Conservation (phyloP, 1,140 invertebrate genomes). For the Caenorhabditis tropicalis region DNA sequence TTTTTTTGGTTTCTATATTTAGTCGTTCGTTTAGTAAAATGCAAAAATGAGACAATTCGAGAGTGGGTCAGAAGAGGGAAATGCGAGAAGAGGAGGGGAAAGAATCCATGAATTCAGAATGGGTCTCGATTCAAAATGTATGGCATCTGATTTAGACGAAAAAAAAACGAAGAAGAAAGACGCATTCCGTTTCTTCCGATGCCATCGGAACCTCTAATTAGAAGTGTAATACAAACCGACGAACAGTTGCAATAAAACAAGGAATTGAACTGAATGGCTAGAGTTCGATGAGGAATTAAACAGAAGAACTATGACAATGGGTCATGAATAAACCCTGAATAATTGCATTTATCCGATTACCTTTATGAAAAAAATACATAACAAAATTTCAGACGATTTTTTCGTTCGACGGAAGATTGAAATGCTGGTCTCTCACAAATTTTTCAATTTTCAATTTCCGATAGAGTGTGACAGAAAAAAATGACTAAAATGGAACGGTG, state of each 20-base stretch:
- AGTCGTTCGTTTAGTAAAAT: background rate
- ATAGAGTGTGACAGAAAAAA: background rate
- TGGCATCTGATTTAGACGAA: slow-evolving; percentile 35
- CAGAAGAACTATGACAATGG: background rate
- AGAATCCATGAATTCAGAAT: slow-evolving; percentile 35
- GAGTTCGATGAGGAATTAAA: background rate
- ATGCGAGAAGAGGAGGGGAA: slow-evolving; percentile 12
- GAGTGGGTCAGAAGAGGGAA: background rate
- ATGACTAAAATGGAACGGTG: slow-evolving; percentile 9
- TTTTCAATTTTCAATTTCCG: background rate
- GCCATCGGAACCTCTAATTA: slow-evolving; percentile 40
- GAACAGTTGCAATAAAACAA: background rate
- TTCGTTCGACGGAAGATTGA: background rate
- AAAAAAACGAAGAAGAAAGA: background rate
- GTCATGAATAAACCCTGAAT: slow-evolving; percentile 54
- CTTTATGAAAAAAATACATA: slow-evolving; percentile 3
- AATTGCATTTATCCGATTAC: slow-evolving; percentile 53
- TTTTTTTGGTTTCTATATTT: background rate
- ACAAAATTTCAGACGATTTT: slow-evolving; percentile 8
- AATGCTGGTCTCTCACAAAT: background rate
- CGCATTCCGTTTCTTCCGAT: slow-evolving; percentile 6
- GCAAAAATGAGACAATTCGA: slow-evolving; percentile 10
- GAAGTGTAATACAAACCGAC: background rate
- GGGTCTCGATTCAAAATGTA: slow-evolving; percentile 37
- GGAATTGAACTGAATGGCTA: background rate